Evolutionary conservation across 2,113 vertebrate genomes (phyloP), one percentile per base, ranked within the genome.

Genomic region (Mellivora capensis): DNA sequence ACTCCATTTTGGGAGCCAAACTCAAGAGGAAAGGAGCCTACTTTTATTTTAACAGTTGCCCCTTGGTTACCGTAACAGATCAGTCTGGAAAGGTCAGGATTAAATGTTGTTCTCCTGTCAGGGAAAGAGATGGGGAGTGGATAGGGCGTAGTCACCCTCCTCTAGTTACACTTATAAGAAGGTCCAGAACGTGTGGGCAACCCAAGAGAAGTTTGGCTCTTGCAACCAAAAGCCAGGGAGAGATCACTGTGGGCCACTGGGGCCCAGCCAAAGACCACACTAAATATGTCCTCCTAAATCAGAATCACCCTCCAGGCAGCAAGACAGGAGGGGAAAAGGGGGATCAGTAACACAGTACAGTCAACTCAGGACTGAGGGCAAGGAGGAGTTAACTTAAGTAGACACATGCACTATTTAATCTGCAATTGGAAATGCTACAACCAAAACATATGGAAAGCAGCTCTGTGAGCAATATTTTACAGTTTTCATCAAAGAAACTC

Each of bases 401-500:
- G 93, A 97, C 52, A 59, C 20, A 87, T 31, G 29, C 5, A 39
- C 90, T 86, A 59, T 80, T 97, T 95, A 96, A 96, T 97, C 85
- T 89, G 42, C 57, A 80, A 37, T 34, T 84, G 90, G 93, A 96
- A 87, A 49, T 93, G 59, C 84, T 67, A 77, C 29, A 34, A 76
- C 74, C 97, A 80, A 97, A 96, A 90, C 77, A 96, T 96, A 89
- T 93, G 91, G 96, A 87, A 96, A 90, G 94, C 95, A 97, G 89
- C 76, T 86, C 92, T 72, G 76, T 64, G 80, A 74, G 91, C 91
- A 44, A 71, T 1, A 94, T 88, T 97, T 98, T 95, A 96, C 76
- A 88, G 71, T 97, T 97, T 96, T 96, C 94, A 97, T 95, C 95
- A 98, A 96, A 98, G 91, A 96, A 97, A 97, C 34, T 93, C 72